Conservation (phyloP, 2,888 invertebrate genomes). For the Ectobius pallidus region DNA sequence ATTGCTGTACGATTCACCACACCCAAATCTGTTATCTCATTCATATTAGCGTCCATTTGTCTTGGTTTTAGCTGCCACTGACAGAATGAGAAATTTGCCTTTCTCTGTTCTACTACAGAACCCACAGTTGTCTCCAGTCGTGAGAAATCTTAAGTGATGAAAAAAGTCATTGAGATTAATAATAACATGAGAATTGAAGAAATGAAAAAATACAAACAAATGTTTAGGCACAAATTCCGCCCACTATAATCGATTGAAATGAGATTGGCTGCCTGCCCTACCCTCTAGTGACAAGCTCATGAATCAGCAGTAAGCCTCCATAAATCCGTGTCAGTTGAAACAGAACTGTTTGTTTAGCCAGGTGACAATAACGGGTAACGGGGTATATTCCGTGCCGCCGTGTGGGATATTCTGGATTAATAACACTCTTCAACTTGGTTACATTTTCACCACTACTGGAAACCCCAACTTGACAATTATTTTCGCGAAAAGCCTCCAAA, state of each 20-base stretch:
- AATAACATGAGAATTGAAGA: slow-evolving; percentile 2
- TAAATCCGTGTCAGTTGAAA: neutral
- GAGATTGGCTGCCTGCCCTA: slow-evolving; percentile 10
- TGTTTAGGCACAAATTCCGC: neutral
- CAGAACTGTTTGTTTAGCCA: slow-evolving; percentile 5
- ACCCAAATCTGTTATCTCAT: slow-evolving; percentile 13
- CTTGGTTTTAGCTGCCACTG: slow-evolving; percentile 2
- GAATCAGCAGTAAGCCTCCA: slow-evolving; percentile 18
- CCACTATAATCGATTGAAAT: neutral
- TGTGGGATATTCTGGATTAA: neutral
- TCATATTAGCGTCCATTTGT: slow-evolving; percentile 24
- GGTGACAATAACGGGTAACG: neutral
- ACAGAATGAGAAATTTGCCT: slow-evolving; percentile 27
- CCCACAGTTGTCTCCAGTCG: neutral
- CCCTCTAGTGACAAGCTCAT: slow-evolving; percentile 19
- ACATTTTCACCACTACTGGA: neutral
- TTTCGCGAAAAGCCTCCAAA: no score
- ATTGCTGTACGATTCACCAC: neutral
- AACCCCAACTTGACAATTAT: no score
- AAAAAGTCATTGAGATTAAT: neutral
- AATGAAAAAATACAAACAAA: neutral
- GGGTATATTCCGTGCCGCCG: neutral
- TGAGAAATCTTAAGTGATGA: neutral
- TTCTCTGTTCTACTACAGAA: neutral
- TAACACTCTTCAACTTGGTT: neutral